phyloP scores from a whole-genome alignment of 2,113 vertebrate species.

The Neopipo cinnamomea region DNA sequence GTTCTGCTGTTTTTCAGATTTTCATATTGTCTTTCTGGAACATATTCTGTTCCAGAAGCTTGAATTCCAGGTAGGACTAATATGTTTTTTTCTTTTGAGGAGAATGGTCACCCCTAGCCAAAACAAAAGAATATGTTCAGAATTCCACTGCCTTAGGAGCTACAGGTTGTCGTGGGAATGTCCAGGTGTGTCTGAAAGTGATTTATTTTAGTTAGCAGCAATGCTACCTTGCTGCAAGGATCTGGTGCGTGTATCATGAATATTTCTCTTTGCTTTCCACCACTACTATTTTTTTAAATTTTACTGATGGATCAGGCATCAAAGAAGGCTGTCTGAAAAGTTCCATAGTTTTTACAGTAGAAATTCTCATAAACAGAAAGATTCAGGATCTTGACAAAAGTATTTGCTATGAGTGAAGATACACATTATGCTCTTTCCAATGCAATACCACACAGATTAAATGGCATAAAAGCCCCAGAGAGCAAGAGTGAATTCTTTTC shows the following conservation, averaged over 20 bases:
- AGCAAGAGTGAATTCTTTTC: neutral
- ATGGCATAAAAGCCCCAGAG: neutral
- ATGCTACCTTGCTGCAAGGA: neutral
- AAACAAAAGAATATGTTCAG: neutral
- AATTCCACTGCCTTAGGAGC: neutral
- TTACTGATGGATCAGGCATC: neutral
- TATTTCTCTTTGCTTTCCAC: neutral
- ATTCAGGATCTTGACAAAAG: neutral
- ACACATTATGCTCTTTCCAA: neutral
- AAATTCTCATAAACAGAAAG: neutral
- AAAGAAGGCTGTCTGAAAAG: neutral
- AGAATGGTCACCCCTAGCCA: neutral
- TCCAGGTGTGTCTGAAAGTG: neutral
- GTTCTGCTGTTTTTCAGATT: neutral
- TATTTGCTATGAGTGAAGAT: neutral
- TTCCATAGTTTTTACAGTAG: neutral
- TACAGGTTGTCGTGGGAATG: slow-evolving; percentile 28
- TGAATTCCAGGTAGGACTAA: neutral
- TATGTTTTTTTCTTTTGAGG: neutral
- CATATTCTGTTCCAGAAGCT: neutral
- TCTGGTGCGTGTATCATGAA: neutral
- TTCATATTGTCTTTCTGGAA: neutral
- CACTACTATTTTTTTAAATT: neutral
- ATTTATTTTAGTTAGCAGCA: slow-evolving; percentile 1
- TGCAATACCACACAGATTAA: neutral